phyloP scores from a whole-genome alignment of 2,113 vertebrate species.

The Brienomyrus longianalis region DNA sequence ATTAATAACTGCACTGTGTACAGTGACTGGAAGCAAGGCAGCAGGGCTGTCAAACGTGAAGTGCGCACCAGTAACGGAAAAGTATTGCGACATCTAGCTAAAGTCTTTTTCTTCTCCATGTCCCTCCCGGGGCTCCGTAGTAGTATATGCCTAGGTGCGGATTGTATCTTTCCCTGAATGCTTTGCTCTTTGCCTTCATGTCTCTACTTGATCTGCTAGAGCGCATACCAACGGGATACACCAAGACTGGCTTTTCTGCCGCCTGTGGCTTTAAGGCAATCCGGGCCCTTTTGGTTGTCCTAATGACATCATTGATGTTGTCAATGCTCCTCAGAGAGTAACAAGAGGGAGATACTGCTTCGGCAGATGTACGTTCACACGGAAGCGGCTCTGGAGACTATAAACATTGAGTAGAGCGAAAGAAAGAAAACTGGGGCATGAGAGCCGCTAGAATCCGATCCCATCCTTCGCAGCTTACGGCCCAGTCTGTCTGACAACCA shows the following conservation, averaged over 20 bases:
- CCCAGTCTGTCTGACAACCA: constrained; percentile 65
- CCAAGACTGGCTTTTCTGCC: neutral
- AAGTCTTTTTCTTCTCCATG: neutral
- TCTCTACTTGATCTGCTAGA: neutral
- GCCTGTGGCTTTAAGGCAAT: constrained; percentile 21
- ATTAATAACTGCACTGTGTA: neutral
- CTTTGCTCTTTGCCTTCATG: neutral
- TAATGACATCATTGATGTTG: constrained; percentile 54
- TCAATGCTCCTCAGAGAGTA: constrained; percentile 50
- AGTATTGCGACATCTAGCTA: neutral
- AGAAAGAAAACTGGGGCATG: constrained; percentile 58
- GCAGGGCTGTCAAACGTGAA: neutral
- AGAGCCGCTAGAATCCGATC: constrained; percentile 70
- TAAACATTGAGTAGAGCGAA: constrained; percentile 48
- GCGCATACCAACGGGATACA: neutral
- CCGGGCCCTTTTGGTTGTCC: constrained; percentile 29
- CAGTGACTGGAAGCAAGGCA: neutral
- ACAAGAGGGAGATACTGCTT: constrained; percentile 44
- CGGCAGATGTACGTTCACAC: constrained; percentile 41
- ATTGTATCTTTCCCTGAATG: neutral
- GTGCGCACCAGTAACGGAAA: neutral
- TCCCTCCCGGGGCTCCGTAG: neutral
- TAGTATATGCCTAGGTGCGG: neutral
- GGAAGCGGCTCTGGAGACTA: constrained; percentile 47
- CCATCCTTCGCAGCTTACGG: constrained; percentile 67